These are phyloP conservation scores for Ligdia adustata DNA, from an alignment of 2,888 invertebrate genomes.

Conservation along the genomic window DNA sequence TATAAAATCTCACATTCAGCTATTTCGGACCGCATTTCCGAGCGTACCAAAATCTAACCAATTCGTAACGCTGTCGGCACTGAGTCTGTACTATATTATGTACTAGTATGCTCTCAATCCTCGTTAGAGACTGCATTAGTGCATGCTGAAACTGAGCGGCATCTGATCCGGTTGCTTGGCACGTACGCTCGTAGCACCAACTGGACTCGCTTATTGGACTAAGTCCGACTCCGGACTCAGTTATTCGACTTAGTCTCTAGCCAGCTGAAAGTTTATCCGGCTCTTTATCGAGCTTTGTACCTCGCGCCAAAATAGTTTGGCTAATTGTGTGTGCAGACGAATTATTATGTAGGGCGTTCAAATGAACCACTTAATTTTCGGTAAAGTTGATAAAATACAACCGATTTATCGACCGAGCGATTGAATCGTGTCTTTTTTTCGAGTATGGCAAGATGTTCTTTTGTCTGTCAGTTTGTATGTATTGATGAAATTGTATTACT, in stretches of 20 bases:
- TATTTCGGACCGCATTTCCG: neutral
- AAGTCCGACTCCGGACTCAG: constrained; percentile 3
- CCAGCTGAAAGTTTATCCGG: constrained; percentile 13
- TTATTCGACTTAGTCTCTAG: constrained; percentile 14
- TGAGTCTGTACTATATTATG: neutral
- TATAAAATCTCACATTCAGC: too few species aligned
- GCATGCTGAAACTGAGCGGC: neutral
- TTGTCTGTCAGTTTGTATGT: too few species aligned
- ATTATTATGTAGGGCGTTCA: too few species aligned
- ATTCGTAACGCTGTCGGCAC: constrained; percentile 5
- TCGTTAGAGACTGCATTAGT: constrained; percentile 19
- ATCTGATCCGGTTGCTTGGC: constrained; percentile 14
- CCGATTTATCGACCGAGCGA: too few species aligned
- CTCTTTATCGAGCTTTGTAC: neutral
- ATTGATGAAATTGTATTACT: too few species aligned
- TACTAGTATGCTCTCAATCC: neutral
- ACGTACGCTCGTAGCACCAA: constrained; percentile 17
- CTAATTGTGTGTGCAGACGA: neutral
- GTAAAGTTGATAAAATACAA: too few species aligned
- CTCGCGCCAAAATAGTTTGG: neutral
- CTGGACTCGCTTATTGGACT: constrained; percentile 19
- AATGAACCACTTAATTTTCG: too few species aligned
- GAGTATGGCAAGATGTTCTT: too few species aligned
- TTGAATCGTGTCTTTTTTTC: too few species aligned
- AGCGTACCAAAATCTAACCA: constrained; percentile 1